A percentile compares a stretch with the other conserved stretches of the same genome.
These are phyloP conservation scores for Sarcoramphus papa DNA, from an alignment of 2,797 vertebrate species.

Conservation along the genomic window DNA sequence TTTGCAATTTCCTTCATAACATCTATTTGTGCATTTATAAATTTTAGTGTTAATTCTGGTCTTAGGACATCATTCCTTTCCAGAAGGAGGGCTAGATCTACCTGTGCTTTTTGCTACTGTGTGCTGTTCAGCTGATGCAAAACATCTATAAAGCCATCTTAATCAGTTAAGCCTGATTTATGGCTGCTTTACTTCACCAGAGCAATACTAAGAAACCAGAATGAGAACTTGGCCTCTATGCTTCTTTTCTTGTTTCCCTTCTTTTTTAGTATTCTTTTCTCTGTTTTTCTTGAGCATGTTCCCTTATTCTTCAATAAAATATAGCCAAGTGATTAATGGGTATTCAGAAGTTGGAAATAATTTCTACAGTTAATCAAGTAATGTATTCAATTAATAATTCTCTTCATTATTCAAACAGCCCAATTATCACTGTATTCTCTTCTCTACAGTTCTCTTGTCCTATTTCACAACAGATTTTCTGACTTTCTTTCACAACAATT, in stretches of 20 bases:
- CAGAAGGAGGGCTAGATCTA: background rate
- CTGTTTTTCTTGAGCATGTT: background rate
- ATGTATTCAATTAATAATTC: background rate
- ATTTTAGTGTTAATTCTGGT: background rate
- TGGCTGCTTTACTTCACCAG: background rate
- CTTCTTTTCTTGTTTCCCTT: background rate
- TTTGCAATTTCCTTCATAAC: background rate
- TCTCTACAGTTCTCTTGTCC: background rate
- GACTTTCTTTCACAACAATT: background rate
- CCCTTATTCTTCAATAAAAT: background rate
- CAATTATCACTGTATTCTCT: background rate
- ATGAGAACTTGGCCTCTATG: background rate
- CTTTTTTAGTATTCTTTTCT: background rate
- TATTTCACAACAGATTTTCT: background rate
- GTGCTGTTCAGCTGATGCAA: background rate
- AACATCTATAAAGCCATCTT: background rate
- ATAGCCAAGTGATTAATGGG: background rate
- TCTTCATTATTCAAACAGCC: background rate
- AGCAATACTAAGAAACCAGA: background rate
- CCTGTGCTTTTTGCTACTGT: background rate
- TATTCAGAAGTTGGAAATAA: background rate
- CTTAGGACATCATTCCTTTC: background rate
- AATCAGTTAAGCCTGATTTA: conserved; percentile 13
- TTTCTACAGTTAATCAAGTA: background rate
- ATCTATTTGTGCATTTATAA: background rate